phyloP scores from a whole-genome alignment of 2,888 invertebrate species.

The Aleiodes alternator region DNA sequence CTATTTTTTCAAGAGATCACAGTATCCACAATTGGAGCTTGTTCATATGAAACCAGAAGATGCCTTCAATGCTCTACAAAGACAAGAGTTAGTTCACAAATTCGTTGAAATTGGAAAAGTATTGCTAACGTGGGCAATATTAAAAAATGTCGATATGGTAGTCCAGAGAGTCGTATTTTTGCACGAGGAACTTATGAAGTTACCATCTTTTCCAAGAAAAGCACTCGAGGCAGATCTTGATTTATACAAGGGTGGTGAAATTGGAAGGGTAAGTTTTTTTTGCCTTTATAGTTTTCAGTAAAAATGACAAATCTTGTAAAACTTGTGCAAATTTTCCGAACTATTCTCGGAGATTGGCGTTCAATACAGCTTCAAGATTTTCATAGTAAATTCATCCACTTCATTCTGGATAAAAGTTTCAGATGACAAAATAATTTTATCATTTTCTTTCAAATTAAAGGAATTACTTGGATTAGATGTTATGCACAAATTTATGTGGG shows the following conservation, averaged over 20 bases:
- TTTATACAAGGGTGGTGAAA: constrained; percentile 90
- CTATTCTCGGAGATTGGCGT: too few relatives aligned
- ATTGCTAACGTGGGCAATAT: constrained; percentile 91
- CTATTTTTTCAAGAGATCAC: constrained; percentile 89
- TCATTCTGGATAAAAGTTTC: not conserved
- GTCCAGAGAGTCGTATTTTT: constrained; percentile 98
- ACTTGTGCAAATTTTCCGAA: not conserved
- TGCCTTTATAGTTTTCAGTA: not conserved
- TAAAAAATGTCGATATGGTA: constrained; percentile 95
- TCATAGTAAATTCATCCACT: too few relatives aligned
- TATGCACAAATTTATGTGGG: constrained; percentile 99
- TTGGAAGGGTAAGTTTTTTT: constrained; percentile 83
- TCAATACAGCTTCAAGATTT: too few relatives aligned
- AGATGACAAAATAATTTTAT: not conserved
- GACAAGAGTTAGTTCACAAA: constrained; percentile 93
- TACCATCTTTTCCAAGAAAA: constrained; percentile 98
- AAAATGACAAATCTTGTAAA: not conserved
- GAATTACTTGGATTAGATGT: constrained; percentile 95
- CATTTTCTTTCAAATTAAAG: constrained; percentile 67
- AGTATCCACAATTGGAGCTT: constrained; percentile 97
- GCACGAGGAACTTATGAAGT: constrained; percentile 98
- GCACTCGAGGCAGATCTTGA: constrained; percentile 97
- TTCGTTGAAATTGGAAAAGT: constrained; percentile 99
- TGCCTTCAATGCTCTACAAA: constrained; percentile 92
- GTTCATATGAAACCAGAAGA: constrained; percentile 95